Conservation (phyloP, 2,113 vertebrate genomes). For the Buteo buteo region DNA sequence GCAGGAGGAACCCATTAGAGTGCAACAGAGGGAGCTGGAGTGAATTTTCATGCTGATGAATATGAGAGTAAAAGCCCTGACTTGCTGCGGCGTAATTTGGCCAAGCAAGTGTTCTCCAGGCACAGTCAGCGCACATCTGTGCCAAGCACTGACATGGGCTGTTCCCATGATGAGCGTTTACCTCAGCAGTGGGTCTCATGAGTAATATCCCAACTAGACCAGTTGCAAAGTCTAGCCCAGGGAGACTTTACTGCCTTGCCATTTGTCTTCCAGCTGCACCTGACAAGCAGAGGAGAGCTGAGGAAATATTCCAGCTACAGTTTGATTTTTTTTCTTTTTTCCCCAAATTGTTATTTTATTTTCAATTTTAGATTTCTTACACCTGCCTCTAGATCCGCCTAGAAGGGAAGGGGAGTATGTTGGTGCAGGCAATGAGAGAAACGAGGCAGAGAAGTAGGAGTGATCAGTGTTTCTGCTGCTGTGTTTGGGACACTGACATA, state of each 20-base stretch:
- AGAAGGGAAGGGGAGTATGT: not conserved
- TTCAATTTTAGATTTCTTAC: not conserved
- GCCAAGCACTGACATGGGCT: not conserved
- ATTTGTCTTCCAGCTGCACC: not conserved
- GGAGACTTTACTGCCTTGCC: not conserved
- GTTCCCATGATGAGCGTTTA: not conserved
- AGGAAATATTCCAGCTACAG: not conserved
- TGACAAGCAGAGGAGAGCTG: not conserved
- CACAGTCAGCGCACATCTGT: not conserved
- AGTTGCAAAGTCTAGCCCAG: not conserved
- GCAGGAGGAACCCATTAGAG: not conserved
- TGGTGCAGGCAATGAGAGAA: not conserved
- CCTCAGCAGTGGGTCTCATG: not conserved
- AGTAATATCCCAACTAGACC: not conserved
- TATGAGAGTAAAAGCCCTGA: not conserved
- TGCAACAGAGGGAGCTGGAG: not conserved
- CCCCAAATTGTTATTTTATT: not conserved
- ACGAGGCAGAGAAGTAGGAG: not conserved
- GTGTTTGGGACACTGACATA: not conserved
- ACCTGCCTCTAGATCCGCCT: not conserved
- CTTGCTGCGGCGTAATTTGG: not conserved
- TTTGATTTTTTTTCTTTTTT: not conserved
- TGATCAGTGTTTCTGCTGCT: not conserved
- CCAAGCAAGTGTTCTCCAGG: not conserved
- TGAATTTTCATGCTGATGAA: constrained; percentile 19